Evolutionary conservation across 2,113 vertebrate species (phyloP).

Genomic region (Dasypus novemcinctus): DNA sequence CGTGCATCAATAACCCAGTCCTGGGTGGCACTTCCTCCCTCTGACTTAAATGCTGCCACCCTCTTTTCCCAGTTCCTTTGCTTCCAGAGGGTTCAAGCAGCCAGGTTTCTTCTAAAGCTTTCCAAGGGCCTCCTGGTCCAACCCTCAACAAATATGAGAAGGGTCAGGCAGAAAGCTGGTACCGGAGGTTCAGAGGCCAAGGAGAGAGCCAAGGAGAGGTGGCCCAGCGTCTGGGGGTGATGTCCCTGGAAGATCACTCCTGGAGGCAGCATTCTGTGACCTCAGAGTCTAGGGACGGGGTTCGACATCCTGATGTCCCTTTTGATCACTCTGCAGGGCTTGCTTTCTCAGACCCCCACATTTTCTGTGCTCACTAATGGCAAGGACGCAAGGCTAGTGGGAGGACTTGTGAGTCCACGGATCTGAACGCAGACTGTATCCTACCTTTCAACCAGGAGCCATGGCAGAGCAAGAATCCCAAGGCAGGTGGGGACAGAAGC

Average conservation of each 20-base stretch:
- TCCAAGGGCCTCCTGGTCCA: background rate
- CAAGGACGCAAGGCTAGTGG: background rate
- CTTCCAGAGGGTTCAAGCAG: background rate
- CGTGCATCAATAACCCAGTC: slow-evolving; percentile 80
- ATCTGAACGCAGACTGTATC: background rate
- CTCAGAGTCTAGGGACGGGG: background rate
- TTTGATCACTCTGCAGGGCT: background rate
- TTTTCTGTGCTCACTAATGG: background rate
- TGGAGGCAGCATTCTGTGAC: background rate
- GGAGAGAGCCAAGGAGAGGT: background rate
- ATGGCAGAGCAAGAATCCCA: background rate
- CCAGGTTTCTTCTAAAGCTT: background rate
- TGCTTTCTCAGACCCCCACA: background rate
- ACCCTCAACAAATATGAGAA: background rate
- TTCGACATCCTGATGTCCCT: background rate
- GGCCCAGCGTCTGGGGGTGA: background rate
- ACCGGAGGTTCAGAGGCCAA: background rate
- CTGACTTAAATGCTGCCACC: background rate
- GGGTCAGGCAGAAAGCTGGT: background rate
- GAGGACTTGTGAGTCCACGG: background rate
- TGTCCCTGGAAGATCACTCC: background rate
- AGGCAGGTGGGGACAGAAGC: background rate
- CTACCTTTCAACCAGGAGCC: background rate
- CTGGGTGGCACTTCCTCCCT: slow-evolving; percentile 42
- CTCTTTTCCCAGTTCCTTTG: background rate